Percentiles rank a stretch among this genome's conserved stretches.
phyloP scores from a whole-genome alignment of 2,113 vertebrate genomes.

The Ceratotherium simum region DNA sequence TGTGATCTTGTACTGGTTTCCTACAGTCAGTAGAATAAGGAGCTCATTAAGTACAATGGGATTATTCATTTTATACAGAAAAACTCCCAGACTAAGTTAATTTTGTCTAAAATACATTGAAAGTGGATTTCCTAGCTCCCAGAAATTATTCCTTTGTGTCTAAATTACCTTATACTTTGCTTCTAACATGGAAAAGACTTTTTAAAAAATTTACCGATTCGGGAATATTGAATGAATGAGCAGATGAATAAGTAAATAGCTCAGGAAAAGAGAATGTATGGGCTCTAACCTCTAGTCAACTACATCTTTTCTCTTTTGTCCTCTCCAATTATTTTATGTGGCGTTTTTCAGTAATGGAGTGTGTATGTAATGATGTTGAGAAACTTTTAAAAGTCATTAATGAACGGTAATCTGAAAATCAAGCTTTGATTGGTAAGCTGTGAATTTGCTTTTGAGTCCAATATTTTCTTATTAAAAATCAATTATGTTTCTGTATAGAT shows the following conservation, averaged over 20 bases:
- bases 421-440: not conserved
- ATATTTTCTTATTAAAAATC: not conserved
- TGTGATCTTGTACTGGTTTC: slow-evolving; percentile 12
- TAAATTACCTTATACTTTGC: slow-evolving; percentile 25
- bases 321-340: not conserved
- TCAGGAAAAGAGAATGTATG: not conserved
- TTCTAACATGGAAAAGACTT: slow-evolving; percentile 25
- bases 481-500: not conserved
- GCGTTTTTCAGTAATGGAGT: not conserved
- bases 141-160: slow-evolving; percentile 9
- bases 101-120: slow-evolving; percentile 16
- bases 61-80: slow-evolving; percentile 43
- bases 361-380: not conserved
- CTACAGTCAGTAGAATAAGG: not conserved
- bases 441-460: not conserved
- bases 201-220: not conserved
- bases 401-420: not conserved
- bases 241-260: slow-evolving; percentile 33
- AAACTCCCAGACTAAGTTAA: not conserved
- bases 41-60: not conserved
- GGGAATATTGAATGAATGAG: slow-evolving; percentile 13
- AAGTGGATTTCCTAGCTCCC: not conserved
- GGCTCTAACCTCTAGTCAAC: not conserved
- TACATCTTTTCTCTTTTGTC: not conserved
- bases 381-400: slow-evolving; percentile 26